Evolutionary conservation across 2,888 invertebrate species (phyloP), one percentile per base, ranked within the genome.

Genomic region (Ophion obscuratus): DNA sequence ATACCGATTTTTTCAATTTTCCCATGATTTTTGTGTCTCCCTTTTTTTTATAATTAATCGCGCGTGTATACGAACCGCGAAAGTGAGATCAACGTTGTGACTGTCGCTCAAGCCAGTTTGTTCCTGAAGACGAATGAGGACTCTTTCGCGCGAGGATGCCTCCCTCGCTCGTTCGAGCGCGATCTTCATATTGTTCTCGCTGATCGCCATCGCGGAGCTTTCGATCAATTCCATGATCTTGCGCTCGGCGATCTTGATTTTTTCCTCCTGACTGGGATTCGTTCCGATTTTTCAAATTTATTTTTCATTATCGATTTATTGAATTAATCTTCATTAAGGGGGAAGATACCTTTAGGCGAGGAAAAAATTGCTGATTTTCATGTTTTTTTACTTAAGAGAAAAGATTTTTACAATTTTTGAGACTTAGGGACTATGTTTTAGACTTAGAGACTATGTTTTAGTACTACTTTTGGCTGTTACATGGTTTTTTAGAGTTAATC

Each of bases 91-190:
- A 90, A 99, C 96, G 93, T 99, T 99, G 92, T 98, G 98, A 82
- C 97, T 97, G 87, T 99, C 99, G 70, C 97, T 97, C 87, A 98
- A 95, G 75, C 97, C 97, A 40, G 97, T 96, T 93, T 99, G 99
- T 94, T 99, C 99, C 89, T 99, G 97, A 93, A 98, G 96, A 81
- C 98, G 95, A 87, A 98, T 98, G 73, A 99, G 95, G 87, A 97
- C 97, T 81, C 98, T 95, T 93, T 99, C 99, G 92, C 99, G 96
- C 10, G 98, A 96, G 0, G 99, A 98, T 0, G 99, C 99, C 94
- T 99, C 99, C 94, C 99, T 99, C 0, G 99, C 99, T 93, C 99
- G 98, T 79, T 98, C 97, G 70, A 99, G 94, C 0, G 98, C 97
- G 89, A 95, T 93, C 89, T 95, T 95, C 83, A 94, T 94, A 88